Base-by-base conservation (phyloP, 2,888 invertebrate genomes). In the Deilephila porcellus region DNA sequence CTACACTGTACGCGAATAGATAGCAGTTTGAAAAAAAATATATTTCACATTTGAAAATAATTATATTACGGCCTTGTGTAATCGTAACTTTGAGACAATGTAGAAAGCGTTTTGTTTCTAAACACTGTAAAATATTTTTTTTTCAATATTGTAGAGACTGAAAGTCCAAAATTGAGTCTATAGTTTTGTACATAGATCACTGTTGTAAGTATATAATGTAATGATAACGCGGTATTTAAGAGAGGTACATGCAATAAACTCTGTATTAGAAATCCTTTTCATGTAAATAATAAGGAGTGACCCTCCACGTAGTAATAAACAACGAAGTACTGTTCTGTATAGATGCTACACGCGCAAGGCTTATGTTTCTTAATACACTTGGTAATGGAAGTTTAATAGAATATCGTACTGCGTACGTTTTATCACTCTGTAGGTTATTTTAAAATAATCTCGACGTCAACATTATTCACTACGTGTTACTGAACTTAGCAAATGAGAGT, bases 91-190 rank as follows among this genome's bases (percentile, higher is more conserved):
- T 87, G 85, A 87, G 85, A 83, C 78, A 86, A 86, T 90, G 87
- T 90, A 89, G 85, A 80, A 80, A 86, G 82, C 81, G 80, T 85
- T 89, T 89, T 86, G 83, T 90, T 91, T 88, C 82, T 80, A 82
- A 86, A 86, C 84, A 88, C 82, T 91, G 89, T 91, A 90, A 86
- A 84, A 88, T 89, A 88, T 85, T 88, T 88, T 89, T 25, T 86
- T 77, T 88, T 84, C 86, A 85, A 90, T 88, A 92, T 88, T 90
- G 89, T 93, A 93, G 93, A 94, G 94, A 94, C 93, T 94, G 93
- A 93, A 93, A 94, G 93, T 94, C 93, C 93, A 92, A 91, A 93
- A 92, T 93, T 91, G 93, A 94, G 93, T 93, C 93, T 94, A 93
- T 93, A 93, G 91, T 93, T 93, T 93, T 94, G 94, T 94, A 94